phyloP scores from a whole-genome alignment of 2,113 vertebrate genomes.

The Xiphophorus couchianus region DNA sequence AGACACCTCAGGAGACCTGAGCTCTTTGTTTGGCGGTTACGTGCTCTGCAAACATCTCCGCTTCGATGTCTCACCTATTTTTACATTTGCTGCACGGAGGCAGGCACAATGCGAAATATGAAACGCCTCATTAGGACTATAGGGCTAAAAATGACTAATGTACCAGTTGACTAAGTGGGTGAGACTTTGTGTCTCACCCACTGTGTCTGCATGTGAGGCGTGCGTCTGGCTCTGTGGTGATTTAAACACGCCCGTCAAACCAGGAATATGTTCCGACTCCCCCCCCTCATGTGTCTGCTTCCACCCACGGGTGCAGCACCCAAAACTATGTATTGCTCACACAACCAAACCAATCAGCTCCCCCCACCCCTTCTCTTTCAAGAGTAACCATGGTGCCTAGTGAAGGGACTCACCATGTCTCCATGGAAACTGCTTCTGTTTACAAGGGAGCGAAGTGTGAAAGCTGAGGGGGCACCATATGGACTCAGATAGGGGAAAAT shows the following conservation, averaged over 20 bases:
- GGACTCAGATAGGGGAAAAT: constrained; percentile 20
- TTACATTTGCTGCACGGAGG: constrained; percentile 20
- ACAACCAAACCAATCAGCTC: constrained; percentile 76
- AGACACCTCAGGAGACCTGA: constrained; percentile 45
- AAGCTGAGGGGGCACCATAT: constrained; percentile 43
- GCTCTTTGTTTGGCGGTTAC: constrained; percentile 36
- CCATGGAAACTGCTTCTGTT: constrained; percentile 95
- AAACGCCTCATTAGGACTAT: constrained; percentile 56
- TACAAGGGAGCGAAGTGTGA: constrained; percentile 77
- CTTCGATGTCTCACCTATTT: constrained; percentile 43
- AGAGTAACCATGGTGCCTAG: constrained; percentile 83
- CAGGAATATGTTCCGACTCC: constrained; percentile 37
- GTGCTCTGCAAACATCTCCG: constrained; percentile 46
- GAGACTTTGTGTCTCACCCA: constrained; percentile 72
- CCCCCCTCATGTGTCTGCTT: constrained; percentile 47
- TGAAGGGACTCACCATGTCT: constrained; percentile 78
- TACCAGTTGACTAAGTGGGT: constrained; percentile 71
- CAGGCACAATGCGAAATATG: constrained; percentile 28
- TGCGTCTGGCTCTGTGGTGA: constrained; percentile 68
- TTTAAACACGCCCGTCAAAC: constrained; percentile 72
- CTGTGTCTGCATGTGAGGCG: constrained; percentile 60
- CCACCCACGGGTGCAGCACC: constrained; percentile 55
- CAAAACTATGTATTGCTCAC: constrained; percentile 56
- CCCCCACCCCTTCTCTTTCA: constrained; percentile 22
- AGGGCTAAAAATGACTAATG: constrained; percentile 73